These are phyloP conservation scores for Invenusta paracnida DNA, from an alignment of 2,888 invertebrate species.

Conservation along the genomic window DNA sequence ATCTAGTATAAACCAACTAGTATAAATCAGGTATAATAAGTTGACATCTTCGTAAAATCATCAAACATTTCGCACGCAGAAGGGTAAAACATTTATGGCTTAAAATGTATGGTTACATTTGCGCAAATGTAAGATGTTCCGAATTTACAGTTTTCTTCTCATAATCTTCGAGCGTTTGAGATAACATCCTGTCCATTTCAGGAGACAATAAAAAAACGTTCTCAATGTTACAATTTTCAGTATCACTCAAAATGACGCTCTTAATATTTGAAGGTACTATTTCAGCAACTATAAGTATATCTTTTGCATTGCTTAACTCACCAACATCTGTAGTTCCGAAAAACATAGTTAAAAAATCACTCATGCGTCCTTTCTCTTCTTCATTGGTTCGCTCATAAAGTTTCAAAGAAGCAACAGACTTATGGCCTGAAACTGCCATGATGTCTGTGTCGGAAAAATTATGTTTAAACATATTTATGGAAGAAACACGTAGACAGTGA, in stretches of 20 bases:
- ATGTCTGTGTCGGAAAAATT: conserved; percentile 10
- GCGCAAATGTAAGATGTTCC: conserved; percentile 17
- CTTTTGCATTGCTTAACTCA: not conserved
- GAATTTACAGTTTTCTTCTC: conserved; percentile 19
- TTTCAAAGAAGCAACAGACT: conserved; percentile 17
- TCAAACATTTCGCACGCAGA: conserved; percentile 25
- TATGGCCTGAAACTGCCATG: conserved; percentile 9
- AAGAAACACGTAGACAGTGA: conserved; percentile 6
- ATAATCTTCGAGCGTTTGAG: conserved; percentile 19
- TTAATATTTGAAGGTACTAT: not conserved
- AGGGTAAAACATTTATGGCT: not conserved
- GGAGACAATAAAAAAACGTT: not conserved
- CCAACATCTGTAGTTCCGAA: not conserved
- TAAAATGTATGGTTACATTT: conserved; percentile 20
- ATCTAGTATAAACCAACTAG: conserved; percentile 15
- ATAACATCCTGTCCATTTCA: conserved; percentile 2
- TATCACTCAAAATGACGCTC: not conserved
- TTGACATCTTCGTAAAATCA: conserved; percentile 23
- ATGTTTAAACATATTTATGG: not conserved
- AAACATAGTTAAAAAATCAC: conserved; percentile 10
- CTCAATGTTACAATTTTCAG: not conserved
- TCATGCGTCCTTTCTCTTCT: not conserved
- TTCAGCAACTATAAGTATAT: not conserved
- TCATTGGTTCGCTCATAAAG: conserved; percentile 2
- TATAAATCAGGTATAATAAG: conserved; percentile 23